These are phyloP conservation scores for Harpegnathos saltator DNA, from an alignment of 1,140 invertebrate species.

Conservation along the genomic window DNA sequence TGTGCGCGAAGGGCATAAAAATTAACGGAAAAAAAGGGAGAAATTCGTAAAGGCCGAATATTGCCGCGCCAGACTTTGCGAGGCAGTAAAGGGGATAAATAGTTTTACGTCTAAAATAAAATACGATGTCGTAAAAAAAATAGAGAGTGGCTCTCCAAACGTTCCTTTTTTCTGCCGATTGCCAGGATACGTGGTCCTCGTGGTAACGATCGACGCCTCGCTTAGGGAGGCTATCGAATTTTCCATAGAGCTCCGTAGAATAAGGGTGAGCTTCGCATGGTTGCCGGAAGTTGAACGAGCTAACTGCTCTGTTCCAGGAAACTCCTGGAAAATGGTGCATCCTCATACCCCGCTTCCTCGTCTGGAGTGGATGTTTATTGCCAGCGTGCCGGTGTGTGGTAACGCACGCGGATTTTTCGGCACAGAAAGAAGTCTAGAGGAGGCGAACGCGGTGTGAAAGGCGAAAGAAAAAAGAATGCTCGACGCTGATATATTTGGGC, in stretches of 20 bases:
- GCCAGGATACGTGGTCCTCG: conserved; percentile 28
- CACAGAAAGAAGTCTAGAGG: background rate
- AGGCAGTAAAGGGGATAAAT: conserved; percentile 58
- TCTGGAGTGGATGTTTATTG: conserved; percentile 56
- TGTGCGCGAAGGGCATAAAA: conserved; percentile 10
- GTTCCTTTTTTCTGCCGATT: conserved; percentile 17
- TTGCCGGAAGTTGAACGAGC: conserved; percentile 61
- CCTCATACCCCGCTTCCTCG: conserved; percentile 20
- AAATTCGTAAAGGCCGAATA: background rate
- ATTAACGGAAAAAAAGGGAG: background rate
- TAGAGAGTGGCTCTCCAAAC: conserved; percentile 8
- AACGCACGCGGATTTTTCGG: conserved; percentile 59
- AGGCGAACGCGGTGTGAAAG: background rate
- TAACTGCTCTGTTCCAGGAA: conserved; percentile 53
- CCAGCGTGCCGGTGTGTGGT: conserved; percentile 4
- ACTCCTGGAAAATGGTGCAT: conserved; percentile 43
- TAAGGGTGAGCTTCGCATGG: conserved; percentile 47
- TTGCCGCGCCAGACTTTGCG: background rate
- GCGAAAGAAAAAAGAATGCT: conserved; percentile 21
- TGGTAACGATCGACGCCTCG: conserved; percentile 61
- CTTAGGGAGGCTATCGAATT: conserved; percentile 62
- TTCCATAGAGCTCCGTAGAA: conserved; percentile 55
- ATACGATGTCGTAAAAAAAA: conserved; percentile 39
- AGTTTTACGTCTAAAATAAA: conserved; percentile 59
- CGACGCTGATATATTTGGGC: conserved; percentile 26